phyloP scores from a whole-genome alignment of 2,888 invertebrate genomes.

The Poecilobothrus nobilitatus region DNA sequence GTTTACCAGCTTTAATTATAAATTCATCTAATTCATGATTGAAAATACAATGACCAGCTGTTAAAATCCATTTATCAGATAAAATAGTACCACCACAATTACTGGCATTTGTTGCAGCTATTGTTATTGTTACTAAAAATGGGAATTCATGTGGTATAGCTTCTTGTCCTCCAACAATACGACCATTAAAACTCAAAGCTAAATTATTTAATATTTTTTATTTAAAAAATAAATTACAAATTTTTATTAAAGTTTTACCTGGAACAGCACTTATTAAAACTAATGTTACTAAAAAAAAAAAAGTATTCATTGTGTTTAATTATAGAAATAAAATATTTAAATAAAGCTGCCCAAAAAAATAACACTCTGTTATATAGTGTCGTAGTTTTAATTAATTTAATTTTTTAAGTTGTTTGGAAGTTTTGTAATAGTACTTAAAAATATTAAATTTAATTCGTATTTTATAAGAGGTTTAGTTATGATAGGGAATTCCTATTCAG shows the following conservation, averaged over 20 bases:
- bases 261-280: not conserved
- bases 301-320: not conserved
- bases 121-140: constrained; percentile 14
- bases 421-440: too few species aligned
- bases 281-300: not conserved
- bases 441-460: too few species aligned
- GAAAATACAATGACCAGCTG: constrained; percentile 15
- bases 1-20: constrained; percentile 15
- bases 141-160: constrained; percentile 15
- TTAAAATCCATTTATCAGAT: constrained; percentile 13
- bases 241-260: not conserved
- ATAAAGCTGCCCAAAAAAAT: too few species aligned
- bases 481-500: too few species aligned
- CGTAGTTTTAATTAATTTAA: too few species aligned
- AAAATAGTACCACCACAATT: constrained; percentile 17
- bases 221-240: too few species aligned
- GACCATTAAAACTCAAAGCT: too few species aligned
- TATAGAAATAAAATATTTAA: too few species aligned
- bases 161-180: constrained; percentile 14
- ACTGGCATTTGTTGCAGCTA: constrained; percentile 4
- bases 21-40: constrained; percentile 10
- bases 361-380: too few species aligned
- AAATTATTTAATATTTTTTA: too few species aligned
- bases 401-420: too few species aligned
- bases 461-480: too few species aligned